Base-by-base conservation (phyloP, 1,140 invertebrate species). In the Babylonia areolata region DNA sequence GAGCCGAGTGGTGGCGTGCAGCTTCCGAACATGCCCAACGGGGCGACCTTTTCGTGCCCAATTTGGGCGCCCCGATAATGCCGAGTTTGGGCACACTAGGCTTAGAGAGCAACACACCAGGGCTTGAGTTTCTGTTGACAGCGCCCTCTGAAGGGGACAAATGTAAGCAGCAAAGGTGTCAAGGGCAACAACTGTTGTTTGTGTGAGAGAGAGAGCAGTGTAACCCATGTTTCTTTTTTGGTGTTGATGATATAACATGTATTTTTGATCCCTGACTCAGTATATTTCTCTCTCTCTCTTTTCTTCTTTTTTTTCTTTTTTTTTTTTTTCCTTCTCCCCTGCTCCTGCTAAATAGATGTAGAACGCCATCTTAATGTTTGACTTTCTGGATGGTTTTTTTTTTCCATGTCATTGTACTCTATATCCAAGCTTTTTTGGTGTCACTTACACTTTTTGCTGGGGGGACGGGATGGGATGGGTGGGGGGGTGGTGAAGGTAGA, bases 1-100 rank as follows among this genome's bases (percentile, higher is more conserved):
- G 88, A 31, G 85, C 88, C 51, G 89, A 90, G 28, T 90, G 89
- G 89, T 90, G 89, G 89, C 88, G 87, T 31, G 77, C 86, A 33
- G 88, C 88, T 9, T 89, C 89, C 79, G 89, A 89, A 71, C 89
- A 90, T 37, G 88, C 87, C 80, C 85, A 81, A 28, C 82, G 88
- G 6, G 31, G 82, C 39, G 85, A 87, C 71, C 81, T 82, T 69
- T 88, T 84, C 73, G 46, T 79, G 54, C 73, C 79, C 78, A 85
- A 83, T 77, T 73, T 87, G 31, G 81, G 83, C 54, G 58, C n/a
- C 73, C 40, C 58, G 23, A 51, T 85, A 23, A 35, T 75, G n/a
- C 81, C 54, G 20, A 42, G 64, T 78, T 80, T 80, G 71, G 64
- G 31, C 51, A 75, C 51, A 12, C 87, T 86, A 58, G 37, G 40